Evolutionary conservation across 2,797 vertebrate species (phyloP), one percentile per base, ranked within the genome.

Genomic region (Poecilia velifera): DNA sequence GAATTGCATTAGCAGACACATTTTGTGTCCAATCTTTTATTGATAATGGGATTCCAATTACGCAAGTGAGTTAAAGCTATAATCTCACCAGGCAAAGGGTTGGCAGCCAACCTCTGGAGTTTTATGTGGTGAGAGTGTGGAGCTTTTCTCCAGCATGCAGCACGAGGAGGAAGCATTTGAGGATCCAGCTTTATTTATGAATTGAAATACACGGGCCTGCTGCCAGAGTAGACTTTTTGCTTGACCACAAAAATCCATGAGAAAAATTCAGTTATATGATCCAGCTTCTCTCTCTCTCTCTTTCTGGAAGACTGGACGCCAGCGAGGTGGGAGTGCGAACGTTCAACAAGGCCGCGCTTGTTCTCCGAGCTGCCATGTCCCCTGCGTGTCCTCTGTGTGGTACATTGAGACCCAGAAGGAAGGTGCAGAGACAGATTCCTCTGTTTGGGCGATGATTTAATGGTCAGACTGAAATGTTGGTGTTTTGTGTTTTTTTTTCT

Each of bases 321-420:
- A 66, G 78, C 6, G 82, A 90, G 79, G 88, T 88, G 85, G 72
- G 79, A 92, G 82, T 12, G 74, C 41, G 76, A 88, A 84, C 43
- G 16, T 28, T 83, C 79, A 90, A 92, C 90, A 93, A 93, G 88
- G 91, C 89, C 78, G 73, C 82, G 64, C 89, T 92, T 94, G 91
- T 93, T 93, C 86, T 88, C 73, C 3, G 22, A 80, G 81, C 86
- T 43, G 84, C 79, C 66, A 1, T 68, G 87, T 87, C 87, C 84
- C 78, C 82, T 76, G 82, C 0, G 53, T 81, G 87, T 86, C 87
- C 85, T 88, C 86, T 51, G 20, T 84, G 86, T 72, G 87, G 89
- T 83, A 71, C 84, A 84, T 88, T 86, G 82, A 82, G 90, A 6
- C 57, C 79, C 72, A 73, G 25, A 59, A 14, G 55, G 53, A 71